phyloP scores from a whole-genome alignment of 2,113 vertebrate genomes.

The Paracanthobrama guichenoti region DNA sequence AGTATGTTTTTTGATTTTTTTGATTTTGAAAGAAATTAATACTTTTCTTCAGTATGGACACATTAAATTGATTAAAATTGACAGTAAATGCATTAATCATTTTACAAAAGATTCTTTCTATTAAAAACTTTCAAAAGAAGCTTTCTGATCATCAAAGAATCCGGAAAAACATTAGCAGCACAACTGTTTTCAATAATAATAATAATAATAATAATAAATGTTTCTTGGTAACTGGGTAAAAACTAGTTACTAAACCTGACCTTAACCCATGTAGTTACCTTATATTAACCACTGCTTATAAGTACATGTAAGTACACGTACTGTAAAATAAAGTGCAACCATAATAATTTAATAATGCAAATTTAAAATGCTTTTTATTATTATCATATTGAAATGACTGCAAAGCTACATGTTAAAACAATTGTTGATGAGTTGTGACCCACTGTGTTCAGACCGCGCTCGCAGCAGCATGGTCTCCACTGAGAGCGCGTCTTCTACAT shows the following conservation, averaged over 20 bases:
- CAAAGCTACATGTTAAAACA: neutral
- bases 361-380: no score
- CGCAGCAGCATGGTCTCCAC: slow-evolving; percentile 99
- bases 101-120: neutral
- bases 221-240: neutral
- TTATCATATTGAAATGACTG: neutral
- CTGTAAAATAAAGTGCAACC: no score
- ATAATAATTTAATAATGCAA: no score
- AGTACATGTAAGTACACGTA: no score
- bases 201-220: neutral
- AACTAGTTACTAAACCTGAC: no score
- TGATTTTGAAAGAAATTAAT: neutral
- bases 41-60: neutral
- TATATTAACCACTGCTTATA: no score
- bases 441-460: slow-evolving; percentile 81
- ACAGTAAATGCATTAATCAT: neutral
- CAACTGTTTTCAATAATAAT: no score
- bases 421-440: slow-evolving; percentile 46
- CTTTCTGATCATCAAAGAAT: neutral
- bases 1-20: neutral
- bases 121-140: no score
- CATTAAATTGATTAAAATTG: neutral
- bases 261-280: no score
- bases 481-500: slow-evolving; percentile 98
- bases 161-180: neutral